These are phyloP conservation scores for Rhaphigaster nebulosa DNA, from an alignment of 2,888 invertebrate species.

Conservation along the genomic window DNA sequence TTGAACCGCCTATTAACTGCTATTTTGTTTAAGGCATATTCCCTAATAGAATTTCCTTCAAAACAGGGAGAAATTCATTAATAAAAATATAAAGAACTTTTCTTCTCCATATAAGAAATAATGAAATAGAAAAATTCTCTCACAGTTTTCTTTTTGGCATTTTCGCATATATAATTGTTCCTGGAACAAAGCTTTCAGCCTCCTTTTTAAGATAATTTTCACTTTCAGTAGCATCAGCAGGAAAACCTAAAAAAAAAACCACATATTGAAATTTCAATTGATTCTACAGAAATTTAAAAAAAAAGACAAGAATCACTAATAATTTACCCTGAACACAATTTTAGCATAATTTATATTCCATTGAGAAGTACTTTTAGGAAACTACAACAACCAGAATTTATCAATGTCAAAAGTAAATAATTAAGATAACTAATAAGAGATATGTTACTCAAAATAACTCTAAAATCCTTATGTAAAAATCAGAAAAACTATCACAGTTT, in stretches of 20 bases:
- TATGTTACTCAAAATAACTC: background rate
- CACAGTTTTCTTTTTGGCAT: constrained; percentile 54
- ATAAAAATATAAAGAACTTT: background rate
- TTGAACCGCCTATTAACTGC: background rate
- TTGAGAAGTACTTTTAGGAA: background rate
- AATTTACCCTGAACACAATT: background rate
- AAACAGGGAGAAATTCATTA: background rate
- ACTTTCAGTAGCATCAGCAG: constrained; percentile 66
- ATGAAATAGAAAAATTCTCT: background rate
- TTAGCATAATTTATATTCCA: background rate
- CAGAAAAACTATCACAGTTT: too few species aligned
- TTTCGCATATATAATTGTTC: constrained; percentile 62
- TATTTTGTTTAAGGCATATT: background rate
- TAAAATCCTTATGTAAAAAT: too few species aligned
- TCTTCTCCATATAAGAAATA: background rate
- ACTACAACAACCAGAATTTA: background rate
- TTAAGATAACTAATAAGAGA: background rate
- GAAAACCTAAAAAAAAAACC: constrained; percentile 63
- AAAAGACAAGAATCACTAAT: background rate
- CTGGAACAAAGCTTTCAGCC: constrained; percentile 67
- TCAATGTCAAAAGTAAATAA: background rate
- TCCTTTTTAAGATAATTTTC: constrained; percentile 67
- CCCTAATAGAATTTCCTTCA: background rate
- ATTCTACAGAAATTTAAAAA: constrained; percentile 25
- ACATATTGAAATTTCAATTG: background rate